Evolutionary conservation across 1,140 invertebrate species (phyloP).

Genomic region (Paralvinella palmiformis): DNA sequence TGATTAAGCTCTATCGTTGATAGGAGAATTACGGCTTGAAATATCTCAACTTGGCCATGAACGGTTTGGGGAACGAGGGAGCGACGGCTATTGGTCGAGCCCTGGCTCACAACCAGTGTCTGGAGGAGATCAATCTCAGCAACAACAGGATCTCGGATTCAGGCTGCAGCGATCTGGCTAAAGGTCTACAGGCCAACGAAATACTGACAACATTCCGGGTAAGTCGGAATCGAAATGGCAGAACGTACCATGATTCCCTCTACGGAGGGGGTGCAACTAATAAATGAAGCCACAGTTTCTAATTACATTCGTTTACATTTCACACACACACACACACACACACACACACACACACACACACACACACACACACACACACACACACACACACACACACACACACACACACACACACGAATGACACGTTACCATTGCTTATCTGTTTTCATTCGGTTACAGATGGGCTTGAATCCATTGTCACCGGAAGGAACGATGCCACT

Average conservation of each 20-base stretch:
- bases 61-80: conserved; percentile 33
- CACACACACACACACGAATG: too few relatives aligned
- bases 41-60: conserved; percentile 36
- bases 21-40: conserved; percentile 39
- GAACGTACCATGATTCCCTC: neutral
- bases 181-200: conserved; percentile 35
- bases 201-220: conserved; percentile 31
- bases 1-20: neutral
- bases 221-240: neutral
- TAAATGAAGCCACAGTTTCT: neutral
- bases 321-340: neutral
- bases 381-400: too few relatives aligned
- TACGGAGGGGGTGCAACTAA: neutral
- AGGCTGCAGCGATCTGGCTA: conserved; percentile 29
- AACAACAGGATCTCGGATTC: conserved; percentile 32
- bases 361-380: too few relatives aligned
- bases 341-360: too few relatives aligned
- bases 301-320: neutral
- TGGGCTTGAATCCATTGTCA: too few relatives aligned
- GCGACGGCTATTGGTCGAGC: conserved; percentile 34
- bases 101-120: conserved; percentile 33
- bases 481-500: too few relatives aligned
- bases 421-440: too few relatives aligned
- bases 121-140: conserved; percentile 34
- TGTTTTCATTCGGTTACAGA: too few relatives aligned